Percentiles rank a stretch among this genome's conserved stretches.
phyloP scores from a whole-genome alignment of 2,797 vertebrate genomes.

The Falco biarmicus region DNA sequence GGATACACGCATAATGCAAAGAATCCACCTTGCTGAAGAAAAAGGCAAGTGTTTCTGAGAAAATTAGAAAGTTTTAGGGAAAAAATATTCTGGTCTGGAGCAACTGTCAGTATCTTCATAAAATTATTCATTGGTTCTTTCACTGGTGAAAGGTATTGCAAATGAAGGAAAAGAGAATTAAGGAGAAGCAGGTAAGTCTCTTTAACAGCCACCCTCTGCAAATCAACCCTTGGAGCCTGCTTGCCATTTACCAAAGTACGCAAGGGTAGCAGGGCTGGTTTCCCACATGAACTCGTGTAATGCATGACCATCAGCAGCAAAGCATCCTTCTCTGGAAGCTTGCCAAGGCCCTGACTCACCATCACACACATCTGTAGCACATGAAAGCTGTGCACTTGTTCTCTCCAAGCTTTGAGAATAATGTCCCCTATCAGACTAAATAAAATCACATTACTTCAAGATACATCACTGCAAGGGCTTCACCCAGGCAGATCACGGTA shows the following conservation, averaged over 20 bases:
- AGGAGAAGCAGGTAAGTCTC: background rate
- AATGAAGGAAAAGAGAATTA: slow-evolving; percentile 12
- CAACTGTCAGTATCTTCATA: background rate
- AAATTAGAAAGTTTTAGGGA: slow-evolving; percentile 48
- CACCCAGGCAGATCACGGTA: background rate
- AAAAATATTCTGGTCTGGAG: slow-evolving; percentile 33
- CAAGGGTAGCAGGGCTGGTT: slow-evolving; percentile 39
- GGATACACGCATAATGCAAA: background rate
- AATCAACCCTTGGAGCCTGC: background rate
- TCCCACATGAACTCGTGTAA: background rate
- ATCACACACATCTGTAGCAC: slow-evolving; percentile 60
- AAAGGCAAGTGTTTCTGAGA: slow-evolving; percentile 36
- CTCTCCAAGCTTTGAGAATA: slow-evolving; percentile 33
- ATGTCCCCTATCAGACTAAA: slow-evolving; percentile 30
- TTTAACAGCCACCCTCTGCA: slow-evolving; percentile 45
- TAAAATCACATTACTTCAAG: slow-evolving; percentile 32
- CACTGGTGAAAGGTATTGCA: slow-evolving; percentile 35
- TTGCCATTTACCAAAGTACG: slow-evolving; percentile 14
- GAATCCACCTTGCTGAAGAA: background rate
- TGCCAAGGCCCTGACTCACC: slow-evolving; percentile 65
- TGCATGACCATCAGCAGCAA: background rate
- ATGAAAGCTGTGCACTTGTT: slow-evolving; percentile 47
- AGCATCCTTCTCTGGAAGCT: slow-evolving; percentile 53
- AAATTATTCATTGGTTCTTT: slow-evolving; percentile 45
- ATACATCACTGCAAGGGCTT: background rate